These are phyloP conservation scores for Gadopsis bispinosus DNA, from an alignment of 2,797 vertebrate genomes.

Conservation along the genomic window DNA sequence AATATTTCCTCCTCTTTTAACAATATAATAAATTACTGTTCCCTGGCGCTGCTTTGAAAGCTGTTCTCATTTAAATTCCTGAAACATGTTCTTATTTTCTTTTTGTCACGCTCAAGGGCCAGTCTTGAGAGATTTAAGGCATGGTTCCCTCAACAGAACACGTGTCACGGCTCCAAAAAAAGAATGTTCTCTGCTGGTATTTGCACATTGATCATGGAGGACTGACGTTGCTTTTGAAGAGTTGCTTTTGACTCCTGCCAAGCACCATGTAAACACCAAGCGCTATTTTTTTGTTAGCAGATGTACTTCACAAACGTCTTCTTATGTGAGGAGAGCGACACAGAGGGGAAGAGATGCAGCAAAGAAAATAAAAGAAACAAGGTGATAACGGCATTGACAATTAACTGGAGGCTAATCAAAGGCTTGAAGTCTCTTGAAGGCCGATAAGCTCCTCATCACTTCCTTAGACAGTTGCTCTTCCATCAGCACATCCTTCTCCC, in stretches of 20 bases:
- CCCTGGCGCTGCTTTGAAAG: conserved; percentile 44
- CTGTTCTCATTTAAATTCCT: conserved; percentile 38
- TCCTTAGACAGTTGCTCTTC: conserved; percentile 5
- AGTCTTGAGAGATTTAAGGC: conserved; percentile 50
- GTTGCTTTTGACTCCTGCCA: conserved; percentile 65
- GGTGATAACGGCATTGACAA: background rate
- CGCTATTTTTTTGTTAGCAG: conserved; percentile 17
- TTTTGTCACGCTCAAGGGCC: conserved; percentile 34
- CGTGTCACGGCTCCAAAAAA: conserved; percentile 34
- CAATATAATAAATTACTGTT: conserved; percentile 44
- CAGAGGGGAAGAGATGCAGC: background rate
- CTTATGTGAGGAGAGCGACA: conserved; percentile 5
- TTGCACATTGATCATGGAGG: conserved; percentile 55
- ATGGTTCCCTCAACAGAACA: conserved; percentile 32
- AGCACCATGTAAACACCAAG: conserved; percentile 62
- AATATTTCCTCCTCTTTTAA: conserved; percentile 22
- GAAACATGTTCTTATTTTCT: conserved; percentile 24
- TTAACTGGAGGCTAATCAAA: conserved; percentile 45
- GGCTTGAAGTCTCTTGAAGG: conserved; percentile 11
- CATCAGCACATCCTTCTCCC: conserved; percentile 2
- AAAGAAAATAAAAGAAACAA: background rate
- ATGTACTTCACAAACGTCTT: conserved; percentile 39
- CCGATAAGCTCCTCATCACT: conserved; percentile 7
- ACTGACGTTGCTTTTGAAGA: conserved; percentile 65
- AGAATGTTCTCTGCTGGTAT: conserved; percentile 27